Evolutionary conservation across 1,140 invertebrate genomes (phyloP).

Genomic region (Cyclina sinensis): DNA sequence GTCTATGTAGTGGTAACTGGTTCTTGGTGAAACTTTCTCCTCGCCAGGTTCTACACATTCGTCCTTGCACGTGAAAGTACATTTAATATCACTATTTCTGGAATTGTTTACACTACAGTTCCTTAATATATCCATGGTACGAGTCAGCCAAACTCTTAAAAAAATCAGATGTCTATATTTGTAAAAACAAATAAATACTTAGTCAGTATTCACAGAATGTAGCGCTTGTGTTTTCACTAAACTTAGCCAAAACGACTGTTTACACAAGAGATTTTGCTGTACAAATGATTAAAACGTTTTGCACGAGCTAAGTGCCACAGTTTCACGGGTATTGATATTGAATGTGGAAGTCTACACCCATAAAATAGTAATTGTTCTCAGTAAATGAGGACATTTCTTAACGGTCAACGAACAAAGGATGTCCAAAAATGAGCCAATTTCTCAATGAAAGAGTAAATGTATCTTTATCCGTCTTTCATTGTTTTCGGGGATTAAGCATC

Average conservation of each 20-base stretch:
- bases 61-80: not conserved
- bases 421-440: not conserved
- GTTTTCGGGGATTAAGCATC: conserved; percentile 28
- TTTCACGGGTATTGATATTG: too few species aligned
- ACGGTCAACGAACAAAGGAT: not conserved
- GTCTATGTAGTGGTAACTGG: not conserved
- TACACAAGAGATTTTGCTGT: conserved; percentile 2
- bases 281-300: not conserved
- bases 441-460: conserved; percentile 40
- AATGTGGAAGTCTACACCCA: not conserved
- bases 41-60: not conserved
- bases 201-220: not conserved
- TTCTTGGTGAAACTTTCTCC: not conserved
- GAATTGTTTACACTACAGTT: not conserved
- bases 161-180: not conserved
- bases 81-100: not conserved
- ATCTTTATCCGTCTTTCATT: not conserved
- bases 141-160: not conserved
- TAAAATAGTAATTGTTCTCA: conserved; percentile 19
- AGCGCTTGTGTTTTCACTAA: not conserved
- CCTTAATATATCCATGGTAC: not conserved
- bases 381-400: not conserved
- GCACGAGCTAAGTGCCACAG: conserved; percentile 8
- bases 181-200: not conserved
- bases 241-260: not conserved